Conservation (phyloP, 2,113 vertebrate species). For the Spilogale gracilis region DNA sequence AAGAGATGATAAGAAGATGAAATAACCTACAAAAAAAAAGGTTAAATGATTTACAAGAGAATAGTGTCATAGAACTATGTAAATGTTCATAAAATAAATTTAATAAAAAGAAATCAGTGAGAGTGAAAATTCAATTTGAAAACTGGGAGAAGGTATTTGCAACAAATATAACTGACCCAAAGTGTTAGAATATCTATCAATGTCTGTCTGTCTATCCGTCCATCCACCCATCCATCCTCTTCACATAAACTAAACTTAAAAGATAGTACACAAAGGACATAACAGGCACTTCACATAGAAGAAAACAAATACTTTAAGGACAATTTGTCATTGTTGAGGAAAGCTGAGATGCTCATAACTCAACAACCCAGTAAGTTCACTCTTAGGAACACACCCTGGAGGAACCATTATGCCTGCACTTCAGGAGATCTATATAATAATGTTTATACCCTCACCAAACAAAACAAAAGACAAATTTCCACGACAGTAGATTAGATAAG, state of each 20-base stretch:
- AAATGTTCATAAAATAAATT: background rate
- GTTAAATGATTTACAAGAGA: background rate
- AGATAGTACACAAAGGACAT: background rate
- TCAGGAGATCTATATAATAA: background rate
- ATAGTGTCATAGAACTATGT: background rate
- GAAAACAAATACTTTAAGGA: background rate
- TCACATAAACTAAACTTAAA: background rate
- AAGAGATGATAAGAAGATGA: background rate
- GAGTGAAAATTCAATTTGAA: background rate
- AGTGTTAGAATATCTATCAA: background rate
- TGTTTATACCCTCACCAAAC: background rate
- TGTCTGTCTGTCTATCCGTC: background rate
- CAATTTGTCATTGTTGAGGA: background rate
- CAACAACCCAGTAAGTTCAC: background rate
- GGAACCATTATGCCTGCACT: background rate
- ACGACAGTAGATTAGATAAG: background rate
- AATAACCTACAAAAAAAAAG: background rate
- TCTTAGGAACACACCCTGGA: background rate
- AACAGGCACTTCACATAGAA: background rate
- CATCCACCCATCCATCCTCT: background rate
- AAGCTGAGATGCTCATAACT: background rate
- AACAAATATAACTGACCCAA: background rate
- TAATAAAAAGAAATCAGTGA: background rate
- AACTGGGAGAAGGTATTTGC: background rate
- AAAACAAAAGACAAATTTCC: background rate